Percentiles rank a stretch among this genome's conserved stretches.
Evolutionary conservation across 2,113 vertebrate species (phyloP).

Genomic region (Stercorarius parasiticus): DNA sequence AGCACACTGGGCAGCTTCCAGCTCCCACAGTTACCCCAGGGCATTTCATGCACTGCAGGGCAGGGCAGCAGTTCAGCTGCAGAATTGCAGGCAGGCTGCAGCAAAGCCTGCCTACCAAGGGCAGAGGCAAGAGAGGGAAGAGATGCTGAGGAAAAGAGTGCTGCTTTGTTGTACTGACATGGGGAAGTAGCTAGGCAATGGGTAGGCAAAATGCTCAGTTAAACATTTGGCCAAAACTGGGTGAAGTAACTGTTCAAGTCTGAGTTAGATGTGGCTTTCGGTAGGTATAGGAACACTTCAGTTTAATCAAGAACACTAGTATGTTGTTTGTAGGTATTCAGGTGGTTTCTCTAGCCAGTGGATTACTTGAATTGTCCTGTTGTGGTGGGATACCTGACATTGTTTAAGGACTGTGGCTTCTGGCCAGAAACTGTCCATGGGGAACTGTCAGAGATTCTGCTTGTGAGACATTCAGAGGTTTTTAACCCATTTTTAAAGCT

Average conservation of each 20-base stretch:
- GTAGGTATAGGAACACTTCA: not conserved
- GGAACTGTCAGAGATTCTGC: not conserved
- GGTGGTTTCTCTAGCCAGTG: not conserved
- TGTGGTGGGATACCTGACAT: not conserved
- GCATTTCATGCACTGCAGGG: no score
- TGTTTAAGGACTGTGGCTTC: not conserved
- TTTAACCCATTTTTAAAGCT: not conserved
- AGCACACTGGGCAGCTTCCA: not conserved
- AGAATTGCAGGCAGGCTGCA: accelerated
- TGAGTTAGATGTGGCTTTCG: not conserved
- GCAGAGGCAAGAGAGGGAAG: not conserved
- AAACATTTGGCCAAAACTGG: not conserved
- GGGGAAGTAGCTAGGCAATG: no score
- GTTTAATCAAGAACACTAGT: not conserved
- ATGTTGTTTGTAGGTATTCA: not conserved
- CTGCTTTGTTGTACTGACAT: accelerated
- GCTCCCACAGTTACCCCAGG: not conserved
- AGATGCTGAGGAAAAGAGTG: not conserved
- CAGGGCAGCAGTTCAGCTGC: not conserved
- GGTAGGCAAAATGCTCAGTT: no score
- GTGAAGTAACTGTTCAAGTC: not conserved
- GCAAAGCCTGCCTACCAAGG: not conserved
- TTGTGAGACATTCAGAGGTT: not conserved
- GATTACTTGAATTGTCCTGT: not conserved
- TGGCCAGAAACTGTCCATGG: not conserved